phyloP scores from a whole-genome alignment of 92 coral and sea anemone species.

The Phenganax stokvisi region DNA sequence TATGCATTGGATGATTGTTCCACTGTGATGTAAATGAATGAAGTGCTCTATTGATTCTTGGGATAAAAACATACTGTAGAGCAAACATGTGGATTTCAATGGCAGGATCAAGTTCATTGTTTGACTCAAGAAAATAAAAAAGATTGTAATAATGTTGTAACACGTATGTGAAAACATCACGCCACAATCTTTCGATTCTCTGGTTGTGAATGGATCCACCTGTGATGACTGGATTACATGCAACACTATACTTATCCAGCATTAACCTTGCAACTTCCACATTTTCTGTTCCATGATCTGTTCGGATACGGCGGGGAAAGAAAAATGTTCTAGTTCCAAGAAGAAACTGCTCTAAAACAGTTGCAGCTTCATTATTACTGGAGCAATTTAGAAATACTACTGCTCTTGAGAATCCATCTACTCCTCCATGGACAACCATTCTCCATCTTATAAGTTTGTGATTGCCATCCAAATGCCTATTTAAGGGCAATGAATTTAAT shows the following conservation, averaged over 20 bases:
- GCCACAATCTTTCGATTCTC: constrained; percentile 15
- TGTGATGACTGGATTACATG: constrained; percentile 10
- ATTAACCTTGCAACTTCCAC: constrained; percentile 35
- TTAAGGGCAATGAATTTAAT: too few species aligned
- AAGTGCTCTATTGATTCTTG: constrained; percentile 37
- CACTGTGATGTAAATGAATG: constrained; percentile 38
- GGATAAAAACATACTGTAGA: constrained; percentile 36
- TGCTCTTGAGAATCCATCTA: neutral
- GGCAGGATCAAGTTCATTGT: neutral
- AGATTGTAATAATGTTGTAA: neutral
- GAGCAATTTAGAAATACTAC: neutral
- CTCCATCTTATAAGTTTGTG: too few species aligned
- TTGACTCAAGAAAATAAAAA: constrained; percentile 16
- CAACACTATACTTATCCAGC: constrained; percentile 13
- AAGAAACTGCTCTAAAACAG: neutral
- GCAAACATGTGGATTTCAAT: constrained; percentile 42
- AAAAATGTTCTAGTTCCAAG: neutral
- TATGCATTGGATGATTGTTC: constrained; percentile 46
- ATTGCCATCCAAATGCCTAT: too few species aligned
- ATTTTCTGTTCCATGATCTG: constrained; percentile 29
- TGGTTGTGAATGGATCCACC: constrained; percentile 16
- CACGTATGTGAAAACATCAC: constrained; percentile 1
- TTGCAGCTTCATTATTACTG: neutral
- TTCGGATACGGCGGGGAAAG: neutral
- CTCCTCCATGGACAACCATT: neutral